A percentile compares a stretch with the other conserved stretches of the same genome.
Evolutionary conservation across 1,140 invertebrate genomes (phyloP).

Genomic region (Aporrectodea caliginosa): DNA sequence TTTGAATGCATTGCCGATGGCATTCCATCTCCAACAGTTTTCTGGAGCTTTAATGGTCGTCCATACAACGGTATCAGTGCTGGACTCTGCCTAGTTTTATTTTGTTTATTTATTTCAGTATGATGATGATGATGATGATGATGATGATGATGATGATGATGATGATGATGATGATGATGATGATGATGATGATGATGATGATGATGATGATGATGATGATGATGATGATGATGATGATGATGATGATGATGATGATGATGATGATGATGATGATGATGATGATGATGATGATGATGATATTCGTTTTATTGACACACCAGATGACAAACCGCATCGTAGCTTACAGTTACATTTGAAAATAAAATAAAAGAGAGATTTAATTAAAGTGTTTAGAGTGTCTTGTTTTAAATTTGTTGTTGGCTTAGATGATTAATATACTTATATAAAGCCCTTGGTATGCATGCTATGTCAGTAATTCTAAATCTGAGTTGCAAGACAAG

Average conservation of each 20-base stretch:
- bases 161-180: neutral
- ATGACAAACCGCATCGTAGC: too few relatives aligned
- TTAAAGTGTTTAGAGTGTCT: too few relatives aligned
- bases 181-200: neutral
- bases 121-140: neutral
- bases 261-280: neutral
- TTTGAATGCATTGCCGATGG: slow-evolving; percentile 13
- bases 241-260: slow-evolving; percentile 2
- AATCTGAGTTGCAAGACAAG: too few relatives aligned
- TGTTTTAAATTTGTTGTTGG: too few relatives aligned
- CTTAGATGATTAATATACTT: too few relatives aligned
- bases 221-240: neutral
- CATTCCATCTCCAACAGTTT: neutral
- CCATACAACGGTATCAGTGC: too few relatives aligned
- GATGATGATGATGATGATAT: neutral
- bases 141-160: neutral
- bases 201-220: neutral
- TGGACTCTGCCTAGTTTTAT: too few relatives aligned
- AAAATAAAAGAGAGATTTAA: too few relatives aligned
- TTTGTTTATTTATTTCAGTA: too few relatives aligned
- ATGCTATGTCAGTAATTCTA: too few relatives aligned
- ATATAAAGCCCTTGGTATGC: too few relatives aligned
- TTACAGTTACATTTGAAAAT: too few relatives aligned
- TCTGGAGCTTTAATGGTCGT: slow-evolving; percentile 5
- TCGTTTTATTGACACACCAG: neutral